Evolutionary conservation across 2,888 invertebrate genomes (phyloP).

Genomic region (Cyclophora albipunctata): DNA sequence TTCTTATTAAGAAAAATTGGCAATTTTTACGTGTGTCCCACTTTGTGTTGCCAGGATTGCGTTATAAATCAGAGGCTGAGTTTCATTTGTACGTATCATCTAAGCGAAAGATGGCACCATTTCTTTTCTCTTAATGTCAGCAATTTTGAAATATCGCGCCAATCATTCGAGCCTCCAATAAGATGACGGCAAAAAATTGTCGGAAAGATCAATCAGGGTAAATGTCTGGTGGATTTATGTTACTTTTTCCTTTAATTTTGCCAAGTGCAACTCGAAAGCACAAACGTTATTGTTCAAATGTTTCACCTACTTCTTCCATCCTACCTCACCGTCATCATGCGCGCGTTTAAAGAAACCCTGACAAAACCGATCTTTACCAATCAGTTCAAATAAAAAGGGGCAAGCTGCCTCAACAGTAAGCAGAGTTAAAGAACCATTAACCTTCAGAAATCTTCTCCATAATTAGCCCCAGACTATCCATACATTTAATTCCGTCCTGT

Average conservation of each 20-base stretch:
- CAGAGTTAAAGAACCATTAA: too few relatives aligned
- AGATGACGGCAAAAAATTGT: slow-evolving; percentile 13
- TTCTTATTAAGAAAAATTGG: slow-evolving; percentile 68
- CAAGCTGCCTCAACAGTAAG: too few relatives aligned
- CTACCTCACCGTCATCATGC: too few relatives aligned
- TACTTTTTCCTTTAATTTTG: slow-evolving; percentile 3
- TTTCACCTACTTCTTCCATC: too few relatives aligned
- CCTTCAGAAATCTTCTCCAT: neutral
- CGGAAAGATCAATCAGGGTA: slow-evolving; percentile 15
- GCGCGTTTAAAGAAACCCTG: too few relatives aligned
- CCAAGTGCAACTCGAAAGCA: neutral
- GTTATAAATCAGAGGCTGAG: slow-evolving; percentile 57
- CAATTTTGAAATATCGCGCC: slow-evolving; percentile 26
- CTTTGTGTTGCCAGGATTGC: slow-evolving; percentile 65
- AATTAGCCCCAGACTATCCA: neutral
- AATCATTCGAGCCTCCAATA: slow-evolving; percentile 21
- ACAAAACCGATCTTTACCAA: too few relatives aligned
- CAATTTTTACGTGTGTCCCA: slow-evolving; percentile 70
- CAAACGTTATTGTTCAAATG: too few relatives aligned
- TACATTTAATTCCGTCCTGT: neutral
- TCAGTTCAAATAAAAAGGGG: too few relatives aligned
- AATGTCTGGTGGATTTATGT: slow-evolving; percentile 4
- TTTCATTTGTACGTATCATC: slow-evolving; percentile 60
- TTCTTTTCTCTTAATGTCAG: slow-evolving; percentile 32
- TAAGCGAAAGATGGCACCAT: slow-evolving; percentile 51